Base-by-base conservation (phyloP, 37 sponge, comb jelly and placozoan genomes). In the Ephydatia muelleri region DNA sequence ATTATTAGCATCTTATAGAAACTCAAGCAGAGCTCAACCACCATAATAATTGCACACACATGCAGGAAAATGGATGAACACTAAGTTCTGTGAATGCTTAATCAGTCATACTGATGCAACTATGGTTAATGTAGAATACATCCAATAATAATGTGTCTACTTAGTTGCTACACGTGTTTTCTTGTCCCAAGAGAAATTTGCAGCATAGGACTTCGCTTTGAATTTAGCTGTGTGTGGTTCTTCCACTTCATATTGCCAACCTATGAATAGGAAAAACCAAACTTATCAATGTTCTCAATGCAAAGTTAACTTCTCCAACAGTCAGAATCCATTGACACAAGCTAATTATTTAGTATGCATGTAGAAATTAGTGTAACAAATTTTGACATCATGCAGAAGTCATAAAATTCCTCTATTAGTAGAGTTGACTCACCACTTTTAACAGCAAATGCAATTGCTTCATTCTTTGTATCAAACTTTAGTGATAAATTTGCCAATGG, bases 121-220 rank as follows among this genome's bases (percentile, higher is more conserved):
- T 3, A 68, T 75, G 6, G n/a, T n/a, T n/a, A n/a, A n/a, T n/a
- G n/a, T n/a, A n/a, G n/a, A n/a, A n/a, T n/a, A n/a, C n/a, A n/a
- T n/a, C 23, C 34, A 21, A 77, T 77, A 6, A 26, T 22, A 35
- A 75, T 37, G 30, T 67, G 31, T 75, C 77, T 80, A 98, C 38
- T 98, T 98, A 47, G 97, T 70, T 1, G 85, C 76, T 13, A 98
- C 92, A 49, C 99, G 72, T 21, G 97, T 98, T 39, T 84, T 94
- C 40, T 94, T 96, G 88, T 96, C 87, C 99, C 99, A 98, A 3
- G 99, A 92, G 79, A 98, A 98, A 85, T 98, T 98, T 21, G 75
- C 87, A 38, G 86, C 99, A 38, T 98, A 98, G 0, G 93, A 85
- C 78, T 98, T 98, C 19, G 73, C 43, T 75, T 75, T 91, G 79